Evolutionary conservation across 2,888 invertebrate genomes (phyloP), one percentile per base, ranked within the genome.

Genomic region (Papilio protenor): DNA sequence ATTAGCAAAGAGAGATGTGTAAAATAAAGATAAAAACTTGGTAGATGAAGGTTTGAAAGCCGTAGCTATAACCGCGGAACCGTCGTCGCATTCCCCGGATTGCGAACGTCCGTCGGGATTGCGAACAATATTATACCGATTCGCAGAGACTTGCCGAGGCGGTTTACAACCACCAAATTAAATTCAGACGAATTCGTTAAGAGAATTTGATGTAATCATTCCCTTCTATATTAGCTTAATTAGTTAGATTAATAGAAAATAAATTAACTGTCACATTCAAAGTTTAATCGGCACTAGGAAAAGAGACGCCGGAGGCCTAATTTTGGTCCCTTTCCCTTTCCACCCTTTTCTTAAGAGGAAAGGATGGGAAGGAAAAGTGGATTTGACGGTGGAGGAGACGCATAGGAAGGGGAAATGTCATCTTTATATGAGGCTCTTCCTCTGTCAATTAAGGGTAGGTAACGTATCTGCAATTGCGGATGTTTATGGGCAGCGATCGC

Each of bases 191-290:
- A 49, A 61, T 75, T 69, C 69, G 45, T 45, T 69, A 40, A 69
- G 16, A 69, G 23, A 70, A 75, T 55, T 52, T 47, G 49, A 66
- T 66, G 52, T 66, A 66, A 52, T 52, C 52, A 71, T 71, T 52
- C 11, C 27, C 2, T 52, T 52, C 16, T 49, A 18, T 52, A 71
- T 87, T 85, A 83, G 82, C 91, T 40, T 64, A 33, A 64, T 64
- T 40, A 40, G 18, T 64, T 61, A 33, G 16, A 61, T 27, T 27
- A 61, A 61, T 27, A 16, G 27, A 61, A 61, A 16, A 33, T 1
- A 64, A 27, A 33, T 55, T n/a, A 4, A 49, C 49, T 49, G 55
- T 18, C 14, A 16, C 14, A 52, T 18, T 52, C n/a, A 52, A 5
- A 52, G 52, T 18, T 52, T 52, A 49, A 14, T 52, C 18, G 6